phyloP scores from a whole-genome alignment of 1,140 invertebrate species.

The Lasioglossum baleicum region DNA sequence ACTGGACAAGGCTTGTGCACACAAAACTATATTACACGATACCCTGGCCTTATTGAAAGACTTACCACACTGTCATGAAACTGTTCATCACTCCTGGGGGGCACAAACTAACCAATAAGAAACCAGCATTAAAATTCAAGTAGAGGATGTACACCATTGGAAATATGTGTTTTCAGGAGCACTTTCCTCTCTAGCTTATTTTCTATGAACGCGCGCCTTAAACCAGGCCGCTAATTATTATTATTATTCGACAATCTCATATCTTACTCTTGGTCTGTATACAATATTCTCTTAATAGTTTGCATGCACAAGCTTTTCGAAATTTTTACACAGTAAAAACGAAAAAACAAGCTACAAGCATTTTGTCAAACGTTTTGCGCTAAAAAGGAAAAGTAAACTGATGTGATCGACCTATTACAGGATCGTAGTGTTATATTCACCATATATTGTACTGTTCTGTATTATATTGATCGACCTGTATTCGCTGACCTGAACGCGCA shows the following conservation, averaged over 20 bases:
- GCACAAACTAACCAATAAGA: slow-evolving; percentile 86
- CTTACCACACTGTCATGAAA: slow-evolving; percentile 94
- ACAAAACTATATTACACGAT: slow-evolving; percentile 78
- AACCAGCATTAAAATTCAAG: slow-evolving; percentile 75
- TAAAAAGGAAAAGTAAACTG: neutral
- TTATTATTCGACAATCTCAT: slow-evolving; percentile 12
- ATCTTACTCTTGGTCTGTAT: slow-evolving; percentile 2
- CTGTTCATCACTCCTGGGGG: slow-evolving; percentile 92
- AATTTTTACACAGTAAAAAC: slow-evolving; percentile 5
- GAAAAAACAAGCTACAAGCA: slow-evolving; percentile 18
- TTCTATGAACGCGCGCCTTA: slow-evolving; percentile 16
- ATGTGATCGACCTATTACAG: neutral
- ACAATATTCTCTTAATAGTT: slow-evolving; percentile 66
- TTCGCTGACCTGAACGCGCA: neutral
- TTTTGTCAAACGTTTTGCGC: neutral
- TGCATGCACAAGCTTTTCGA: slow-evolving; percentile 80
- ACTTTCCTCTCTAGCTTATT: slow-evolving; percentile 49
- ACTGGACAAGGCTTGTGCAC: slow-evolving; percentile 79
- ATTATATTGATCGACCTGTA: neutral
- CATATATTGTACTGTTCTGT: neutral
- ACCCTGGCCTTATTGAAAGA: slow-evolving; percentile 77
- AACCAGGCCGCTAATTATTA: slow-evolving; percentile 18
- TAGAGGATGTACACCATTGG: slow-evolving; percentile 46
- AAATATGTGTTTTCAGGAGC: slow-evolving; percentile 49
- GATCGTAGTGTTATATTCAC: neutral